Conservation (phyloP, 2,888 invertebrate species). For the Dascillus cervinus region DNA sequence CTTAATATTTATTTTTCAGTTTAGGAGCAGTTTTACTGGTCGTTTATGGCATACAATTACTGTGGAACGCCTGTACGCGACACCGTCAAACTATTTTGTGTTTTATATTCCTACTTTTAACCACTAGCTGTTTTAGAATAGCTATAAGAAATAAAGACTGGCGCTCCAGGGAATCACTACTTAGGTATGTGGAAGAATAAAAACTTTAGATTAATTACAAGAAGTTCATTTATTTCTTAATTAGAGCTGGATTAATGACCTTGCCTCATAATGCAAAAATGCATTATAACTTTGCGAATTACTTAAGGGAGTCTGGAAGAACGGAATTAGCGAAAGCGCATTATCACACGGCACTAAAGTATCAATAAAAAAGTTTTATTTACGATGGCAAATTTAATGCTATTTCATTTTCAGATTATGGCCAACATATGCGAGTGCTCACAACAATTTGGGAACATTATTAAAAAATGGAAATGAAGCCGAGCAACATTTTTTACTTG, state of each 20-base stretch:
- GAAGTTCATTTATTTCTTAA: too few relatives aligned
- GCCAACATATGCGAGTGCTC: conserved; percentile 79
- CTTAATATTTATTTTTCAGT: conserved; percentile 43
- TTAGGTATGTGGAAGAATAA: conserved; percentile 52
- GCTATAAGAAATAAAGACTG: conserved; percentile 67
- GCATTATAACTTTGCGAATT: conserved; percentile 86
- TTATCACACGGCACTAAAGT: conserved; percentile 70
- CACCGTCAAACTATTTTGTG: conserved; percentile 45
- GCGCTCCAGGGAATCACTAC: conserved; percentile 66
- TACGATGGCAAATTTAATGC: neutral
- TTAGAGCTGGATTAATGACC: conserved; percentile 70
- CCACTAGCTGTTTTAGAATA: conserved; percentile 58
- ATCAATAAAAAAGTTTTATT: neutral
- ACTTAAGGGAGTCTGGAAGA: conserved; percentile 67
- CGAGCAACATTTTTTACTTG: conserved; percentile 68
- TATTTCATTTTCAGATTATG: conserved; percentile 55
- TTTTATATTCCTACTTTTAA: conserved; percentile 51
- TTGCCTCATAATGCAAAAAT: conserved; percentile 83
- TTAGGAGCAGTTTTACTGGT: conserved; percentile 73
- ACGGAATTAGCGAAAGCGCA: conserved; percentile 66
- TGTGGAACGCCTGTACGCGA: conserved; percentile 50
- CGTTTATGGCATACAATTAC: conserved; percentile 63
- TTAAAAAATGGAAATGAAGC: conserved; percentile 60
- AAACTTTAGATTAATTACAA: too few relatives aligned
- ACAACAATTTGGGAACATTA: conserved; percentile 79